phyloP scores from a whole-genome alignment of 1,140 invertebrate genomes.

The Drosophila funebris region DNA sequence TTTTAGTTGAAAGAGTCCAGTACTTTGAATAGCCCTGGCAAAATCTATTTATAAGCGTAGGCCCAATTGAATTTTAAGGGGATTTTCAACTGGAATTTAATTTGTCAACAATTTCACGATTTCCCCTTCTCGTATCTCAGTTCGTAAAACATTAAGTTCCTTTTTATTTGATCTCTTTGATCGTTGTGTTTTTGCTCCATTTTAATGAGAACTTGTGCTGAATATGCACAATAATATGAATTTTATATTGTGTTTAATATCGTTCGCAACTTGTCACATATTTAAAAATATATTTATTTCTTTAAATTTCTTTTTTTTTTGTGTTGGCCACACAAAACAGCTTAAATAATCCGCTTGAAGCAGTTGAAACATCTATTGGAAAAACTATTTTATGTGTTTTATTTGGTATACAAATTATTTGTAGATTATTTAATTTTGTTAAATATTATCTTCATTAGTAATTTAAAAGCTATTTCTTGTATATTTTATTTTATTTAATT shows the following conservation, averaged over 20 bases:
- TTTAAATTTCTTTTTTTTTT: slow-evolving; percentile 12
- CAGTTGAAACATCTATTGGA: not conserved
- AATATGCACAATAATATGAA: slow-evolving; percentile 42
- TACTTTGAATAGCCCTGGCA: slow-evolving; percentile 7
- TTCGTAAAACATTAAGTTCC: slow-evolving; percentile 20
- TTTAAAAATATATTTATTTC: slow-evolving; percentile 6
- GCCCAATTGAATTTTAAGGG: slow-evolving; percentile 7
- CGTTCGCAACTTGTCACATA: slow-evolving; percentile 11
- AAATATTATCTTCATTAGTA: not conserved
- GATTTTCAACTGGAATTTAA: slow-evolving; percentile 36
- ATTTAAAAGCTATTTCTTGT: not conserved
- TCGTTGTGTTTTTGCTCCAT: slow-evolving; percentile 13
- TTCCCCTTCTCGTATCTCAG: slow-evolving; percentile 11
- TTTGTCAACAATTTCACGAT: slow-evolving; percentile 34
- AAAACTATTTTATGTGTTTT: not conserved
- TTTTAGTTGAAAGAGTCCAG: slow-evolving; percentile 34
- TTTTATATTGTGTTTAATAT: slow-evolving; percentile 57
- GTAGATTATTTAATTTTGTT: not conserved
- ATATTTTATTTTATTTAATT: not conserved
- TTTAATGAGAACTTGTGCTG: slow-evolving; percentile 55
- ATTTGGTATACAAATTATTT: not conserved
- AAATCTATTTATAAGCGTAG: slow-evolving; percentile 23
- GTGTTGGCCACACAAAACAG: not conserved
- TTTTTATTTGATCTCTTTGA: slow-evolving; percentile 19
- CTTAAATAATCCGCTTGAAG: slow-evolving; percentile 23